These are phyloP conservation scores for Stomatorhinus ivindoensis DNA, from an alignment of 2,113 vertebrate species.

Conservation along the genomic window DNA sequence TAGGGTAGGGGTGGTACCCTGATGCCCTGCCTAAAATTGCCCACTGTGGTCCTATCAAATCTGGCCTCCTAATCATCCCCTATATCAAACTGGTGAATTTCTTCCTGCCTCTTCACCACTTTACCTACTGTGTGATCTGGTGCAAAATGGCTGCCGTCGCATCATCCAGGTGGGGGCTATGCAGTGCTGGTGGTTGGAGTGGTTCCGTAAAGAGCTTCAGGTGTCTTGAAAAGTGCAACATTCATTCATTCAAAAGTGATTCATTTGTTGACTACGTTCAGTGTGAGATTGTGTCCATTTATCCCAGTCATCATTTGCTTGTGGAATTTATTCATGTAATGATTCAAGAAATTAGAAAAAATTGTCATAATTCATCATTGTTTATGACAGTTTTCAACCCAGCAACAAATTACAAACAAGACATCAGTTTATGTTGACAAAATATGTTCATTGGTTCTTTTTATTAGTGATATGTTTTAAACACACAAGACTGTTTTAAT, in stretches of 20 bases:
- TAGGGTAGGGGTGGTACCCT: too few species aligned
- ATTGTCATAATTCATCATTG: background rate
- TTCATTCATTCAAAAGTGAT: background rate
- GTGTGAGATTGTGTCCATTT: background rate
- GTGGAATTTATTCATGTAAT: background rate
- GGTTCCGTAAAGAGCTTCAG: background rate
- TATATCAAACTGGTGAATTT: too few species aligned
- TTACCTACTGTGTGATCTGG: too few species aligned
- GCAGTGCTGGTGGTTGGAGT: background rate
- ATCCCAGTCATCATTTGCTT: background rate
- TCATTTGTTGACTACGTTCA: background rate
- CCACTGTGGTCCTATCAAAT: too few species aligned
- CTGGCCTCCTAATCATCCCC: too few species aligned
- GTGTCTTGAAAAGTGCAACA: background rate
- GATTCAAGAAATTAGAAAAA: background rate
- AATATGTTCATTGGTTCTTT: background rate
- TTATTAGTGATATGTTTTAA: slow-evolving; percentile 2
- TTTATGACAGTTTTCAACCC: background rate
- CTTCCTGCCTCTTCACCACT: too few species aligned
- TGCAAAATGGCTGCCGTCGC: too few species aligned
- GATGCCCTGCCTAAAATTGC: too few species aligned
- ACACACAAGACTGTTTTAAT: slow-evolving; percentile 3
- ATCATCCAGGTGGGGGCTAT: too few species aligned
- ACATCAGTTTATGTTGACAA: slow-evolving; percentile 1
- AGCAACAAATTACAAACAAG: background rate